phyloP scores from a whole-genome alignment of 2,888 invertebrate species.

The Lycia hirtaria region DNA sequence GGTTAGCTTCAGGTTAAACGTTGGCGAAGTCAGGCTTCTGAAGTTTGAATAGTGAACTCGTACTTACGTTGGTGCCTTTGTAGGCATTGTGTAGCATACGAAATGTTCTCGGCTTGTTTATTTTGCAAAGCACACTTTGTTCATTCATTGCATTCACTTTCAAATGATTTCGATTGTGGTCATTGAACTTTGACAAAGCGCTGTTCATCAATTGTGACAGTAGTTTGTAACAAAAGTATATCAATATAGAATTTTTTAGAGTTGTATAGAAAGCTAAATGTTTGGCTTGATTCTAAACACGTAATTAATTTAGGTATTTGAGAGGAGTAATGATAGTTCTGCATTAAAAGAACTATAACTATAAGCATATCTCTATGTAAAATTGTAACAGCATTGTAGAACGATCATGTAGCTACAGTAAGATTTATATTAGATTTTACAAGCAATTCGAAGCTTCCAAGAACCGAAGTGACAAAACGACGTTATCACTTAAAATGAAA shows the following conservation, averaged over 20 bases:
- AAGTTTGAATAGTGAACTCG: conserved; percentile 1
- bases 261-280: neutral
- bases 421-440: no score
- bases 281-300: neutral
- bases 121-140: conserved; percentile 14
- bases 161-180: conserved; percentile 14
- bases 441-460: no score
- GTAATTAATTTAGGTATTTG: neutral
- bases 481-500: no score
- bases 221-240: neutral
- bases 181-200: conserved; percentile 13
- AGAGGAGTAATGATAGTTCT: no score
- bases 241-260: neutral
- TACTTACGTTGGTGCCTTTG: neutral
- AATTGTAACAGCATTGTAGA: no score
- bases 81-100: neutral
- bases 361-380: no score
- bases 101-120: conserved; percentile 9
- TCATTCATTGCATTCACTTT: conserved; percentile 24
- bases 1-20: neutral
- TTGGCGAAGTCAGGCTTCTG: neutral
- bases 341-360: no score
- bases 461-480: no score
- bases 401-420: no score
- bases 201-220: conserved; percentile 1